phyloP scores from a whole-genome alignment of 2,797 vertebrate genomes.

The Notolepis coatsorum region DNA sequence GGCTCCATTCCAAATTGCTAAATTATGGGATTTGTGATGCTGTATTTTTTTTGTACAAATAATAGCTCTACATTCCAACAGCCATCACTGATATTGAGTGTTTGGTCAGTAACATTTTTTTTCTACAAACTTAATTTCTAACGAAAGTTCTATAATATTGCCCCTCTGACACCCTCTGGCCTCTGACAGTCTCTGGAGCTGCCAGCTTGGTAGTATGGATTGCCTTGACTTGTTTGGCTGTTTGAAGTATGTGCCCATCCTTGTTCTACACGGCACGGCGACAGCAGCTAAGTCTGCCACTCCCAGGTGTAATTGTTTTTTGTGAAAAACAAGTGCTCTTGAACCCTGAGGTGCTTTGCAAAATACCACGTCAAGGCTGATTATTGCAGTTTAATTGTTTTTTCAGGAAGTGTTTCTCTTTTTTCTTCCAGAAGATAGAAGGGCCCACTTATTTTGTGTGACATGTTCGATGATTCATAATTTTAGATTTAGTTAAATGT shows the following conservation, averaged over 20 bases:
- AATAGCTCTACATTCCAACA: too few relatives aligned
- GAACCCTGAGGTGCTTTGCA: constrained; percentile 28
- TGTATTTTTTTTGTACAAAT: too few relatives aligned
- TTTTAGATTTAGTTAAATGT: too few relatives aligned
- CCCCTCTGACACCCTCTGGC: neutral
- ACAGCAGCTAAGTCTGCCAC: constrained; percentile 47
- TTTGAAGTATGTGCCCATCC: constrained; percentile 55
- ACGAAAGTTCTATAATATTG: too few relatives aligned
- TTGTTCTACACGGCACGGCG: constrained; percentile 2
- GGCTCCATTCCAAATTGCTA: too few relatives aligned
- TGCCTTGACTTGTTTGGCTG: constrained; percentile 34
- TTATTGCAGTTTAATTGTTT: constrained; percentile 36
- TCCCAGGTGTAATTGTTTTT: constrained; percentile 70
- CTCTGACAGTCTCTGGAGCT: neutral
- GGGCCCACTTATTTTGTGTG: too few relatives aligned
- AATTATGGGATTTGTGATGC: too few relatives aligned
- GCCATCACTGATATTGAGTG: too few relatives aligned
- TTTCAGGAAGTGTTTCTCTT: neutral
- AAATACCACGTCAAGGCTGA: constrained; percentile 28
- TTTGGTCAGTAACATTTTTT: too few relatives aligned
- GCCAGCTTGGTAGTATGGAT: neutral
- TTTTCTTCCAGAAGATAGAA: neutral
- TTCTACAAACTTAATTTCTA: too few relatives aligned
- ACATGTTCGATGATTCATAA: too few relatives aligned
- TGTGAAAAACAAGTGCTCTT: constrained; percentile 9